Conservation (phyloP, 1,140 invertebrate species). For the Fopius arisanus region DNA sequence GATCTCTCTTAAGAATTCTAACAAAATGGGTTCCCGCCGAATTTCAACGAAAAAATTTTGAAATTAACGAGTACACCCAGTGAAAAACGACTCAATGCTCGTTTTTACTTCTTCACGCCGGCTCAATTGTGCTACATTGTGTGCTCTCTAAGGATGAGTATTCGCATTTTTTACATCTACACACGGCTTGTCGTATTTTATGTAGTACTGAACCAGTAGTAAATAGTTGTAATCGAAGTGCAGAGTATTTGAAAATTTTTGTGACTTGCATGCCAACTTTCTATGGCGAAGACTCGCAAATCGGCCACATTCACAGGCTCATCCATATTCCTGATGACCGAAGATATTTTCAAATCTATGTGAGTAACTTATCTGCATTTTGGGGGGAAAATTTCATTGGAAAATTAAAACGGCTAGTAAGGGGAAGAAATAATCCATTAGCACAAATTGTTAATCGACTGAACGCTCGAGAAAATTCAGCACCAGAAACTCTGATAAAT, state of each 20-base stretch:
- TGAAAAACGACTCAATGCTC: conserved; percentile 22
- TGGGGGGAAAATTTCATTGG: conserved; percentile 36
- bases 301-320: conserved; percentile 35
- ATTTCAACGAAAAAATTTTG: conserved; percentile 20
- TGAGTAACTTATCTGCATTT: conserved; percentile 34
- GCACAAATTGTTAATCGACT: conserved; percentile 34
- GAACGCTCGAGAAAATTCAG: conserved; percentile 7
- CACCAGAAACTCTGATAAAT: background rate
- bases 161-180: conserved; percentile 10
- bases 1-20: background rate
- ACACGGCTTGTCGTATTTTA: conserved; percentile 14
- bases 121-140: background rate
- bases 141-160: conserved; percentile 8
- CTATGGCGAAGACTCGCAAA: conserved; percentile 28
- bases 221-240: background rate
- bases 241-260: conserved; percentile 20
- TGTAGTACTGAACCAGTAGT: background rate
- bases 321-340: conserved; percentile 38
- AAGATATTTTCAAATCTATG: conserved; percentile 16
- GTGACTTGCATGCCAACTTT: conserved; percentile 22
- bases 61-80: background rate
- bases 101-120: conserved; percentile 20
- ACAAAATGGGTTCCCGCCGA: background rate
- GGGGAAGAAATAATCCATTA: conserved; percentile 27
- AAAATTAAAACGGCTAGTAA: conserved; percentile 25